Percentiles rank a stretch among this genome's conserved stretches.
These are phyloP conservation scores for Proisotoma minuta DNA, from an alignment of 2,888 invertebrate species.

Conservation along the genomic window DNA sequence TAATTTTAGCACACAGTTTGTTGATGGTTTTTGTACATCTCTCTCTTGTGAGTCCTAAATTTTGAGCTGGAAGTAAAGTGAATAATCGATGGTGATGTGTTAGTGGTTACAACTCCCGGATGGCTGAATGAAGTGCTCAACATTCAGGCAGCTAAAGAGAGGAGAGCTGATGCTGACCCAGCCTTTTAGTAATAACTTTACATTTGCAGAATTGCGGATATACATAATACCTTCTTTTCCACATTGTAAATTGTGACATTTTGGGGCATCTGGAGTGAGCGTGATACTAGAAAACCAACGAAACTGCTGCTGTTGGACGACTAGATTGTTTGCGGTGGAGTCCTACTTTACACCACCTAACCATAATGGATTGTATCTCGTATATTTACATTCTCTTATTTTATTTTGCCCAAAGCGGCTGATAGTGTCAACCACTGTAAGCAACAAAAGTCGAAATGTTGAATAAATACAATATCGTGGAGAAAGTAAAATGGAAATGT, in stretches of 20 bases:
- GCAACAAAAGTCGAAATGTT: background rate
- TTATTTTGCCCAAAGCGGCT: background rate
- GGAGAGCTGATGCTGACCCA: background rate
- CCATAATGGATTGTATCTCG: slow-evolving; percentile 3
- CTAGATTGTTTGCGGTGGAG: too few species aligned
- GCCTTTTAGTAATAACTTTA: background rate
- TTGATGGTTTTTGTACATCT: too few species aligned
- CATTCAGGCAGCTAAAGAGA: background rate
- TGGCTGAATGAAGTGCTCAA: background rate
- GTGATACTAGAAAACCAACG: too few species aligned
- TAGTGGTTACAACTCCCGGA: too few species aligned
- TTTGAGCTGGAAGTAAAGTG: background rate
- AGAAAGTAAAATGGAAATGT: background rate
- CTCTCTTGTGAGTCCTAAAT: too few species aligned
- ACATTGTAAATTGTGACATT: background rate
- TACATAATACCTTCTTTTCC: background rate
- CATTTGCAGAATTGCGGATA: background rate
- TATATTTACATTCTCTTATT: background rate
- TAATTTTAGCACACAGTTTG: background rate
- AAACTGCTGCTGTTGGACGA: too few species aligned
- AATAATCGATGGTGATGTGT: background rate
- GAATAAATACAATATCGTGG: background rate
- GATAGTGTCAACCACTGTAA: background rate
- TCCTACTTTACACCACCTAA: too few species aligned
- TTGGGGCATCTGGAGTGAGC: too few species aligned